Base-by-base conservation (phyloP, 2,888 invertebrate species). In the Dicranocentrus wangi region DNA sequence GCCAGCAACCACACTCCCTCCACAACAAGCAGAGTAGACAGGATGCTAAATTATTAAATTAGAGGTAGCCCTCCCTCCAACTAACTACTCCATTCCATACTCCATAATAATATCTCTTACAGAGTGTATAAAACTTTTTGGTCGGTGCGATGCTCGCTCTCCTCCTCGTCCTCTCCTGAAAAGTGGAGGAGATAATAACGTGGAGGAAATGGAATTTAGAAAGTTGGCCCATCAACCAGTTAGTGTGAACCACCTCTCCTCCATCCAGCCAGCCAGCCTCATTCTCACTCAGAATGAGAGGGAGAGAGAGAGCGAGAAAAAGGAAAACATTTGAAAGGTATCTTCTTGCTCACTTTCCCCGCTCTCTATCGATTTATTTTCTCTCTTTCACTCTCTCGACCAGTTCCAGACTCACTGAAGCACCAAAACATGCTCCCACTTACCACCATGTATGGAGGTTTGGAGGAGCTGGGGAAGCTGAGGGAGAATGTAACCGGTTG, bases 41-140 rank as follows among this genome's bases (percentile, higher is more conserved):
- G 25, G 47, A 51, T 51, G 68, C 42, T 51, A 47, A 68, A 68
- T 51, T 68, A 68, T 68, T 68, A 51, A 68, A 47, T 68, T 68
- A 51, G 19, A 68, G 28, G 15, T 3, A 66, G 66, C 13, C 15
- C 10, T 15, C 51, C 39, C 39, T 39, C 13, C 39, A 39, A 13
- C 39, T 39, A 13, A 39, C 13, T 51, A n/a, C 13, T 51, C n/a
- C 51, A 51, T 51, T 17, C 51, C 39, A 13, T 39, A 13, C 39
- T 39, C 13, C 39, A 39, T 13, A 39, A 39, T 8, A 39, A 39
- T 39, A 13, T 8, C 7, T 39, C 8, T 39, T 13, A 7, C 39
- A 8, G 8, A 7, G 39, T 13, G 13, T 7, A 39, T 7, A 39
- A 39, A 39, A 39, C 39, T 39, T n/a, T n/a, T n/a, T n/a, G n/a